These are phyloP conservation scores for Diachasmimorpha longicaudata DNA, from an alignment of 1,140 invertebrate species.

Conservation along the genomic window DNA sequence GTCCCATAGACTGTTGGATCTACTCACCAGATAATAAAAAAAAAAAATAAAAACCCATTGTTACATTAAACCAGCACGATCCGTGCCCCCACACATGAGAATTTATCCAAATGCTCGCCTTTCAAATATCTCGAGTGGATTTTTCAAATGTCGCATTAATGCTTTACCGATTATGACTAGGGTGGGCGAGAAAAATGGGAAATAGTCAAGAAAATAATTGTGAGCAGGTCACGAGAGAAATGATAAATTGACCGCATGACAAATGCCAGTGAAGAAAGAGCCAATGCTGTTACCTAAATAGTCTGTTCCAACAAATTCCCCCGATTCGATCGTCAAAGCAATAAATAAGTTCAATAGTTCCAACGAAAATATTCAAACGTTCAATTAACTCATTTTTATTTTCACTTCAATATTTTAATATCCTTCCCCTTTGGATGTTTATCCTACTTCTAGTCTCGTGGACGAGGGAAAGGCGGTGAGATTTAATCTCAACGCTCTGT, in stretches of 20 bases:
- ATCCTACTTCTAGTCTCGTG: neutral
- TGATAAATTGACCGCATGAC: neutral
- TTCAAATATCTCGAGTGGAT: neutral
- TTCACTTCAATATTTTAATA: neutral
- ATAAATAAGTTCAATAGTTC: neutral
- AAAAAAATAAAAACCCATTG: neutral
- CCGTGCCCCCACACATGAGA: neutral
- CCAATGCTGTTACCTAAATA: neutral
- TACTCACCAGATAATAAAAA: neutral
- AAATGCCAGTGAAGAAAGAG: neutral
- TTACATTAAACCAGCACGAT: neutral
- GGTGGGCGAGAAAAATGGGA: no score
- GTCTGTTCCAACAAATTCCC: neutral
- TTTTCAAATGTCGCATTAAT: neutral
- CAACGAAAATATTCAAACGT: neutral
- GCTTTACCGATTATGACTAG: no score
- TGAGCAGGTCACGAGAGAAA: neutral
- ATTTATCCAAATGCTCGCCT: neutral
- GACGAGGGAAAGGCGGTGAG: slow-evolving; percentile 4
- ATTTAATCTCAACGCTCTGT: neutral
- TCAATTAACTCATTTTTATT: neutral
- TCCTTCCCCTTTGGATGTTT: neutral
- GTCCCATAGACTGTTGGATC: neutral
- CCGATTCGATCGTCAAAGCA: neutral
- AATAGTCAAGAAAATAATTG: neutral